Evolutionary conservation across 1,140 invertebrate species (phyloP).

Genomic region (Drepana arcuata): DNA sequence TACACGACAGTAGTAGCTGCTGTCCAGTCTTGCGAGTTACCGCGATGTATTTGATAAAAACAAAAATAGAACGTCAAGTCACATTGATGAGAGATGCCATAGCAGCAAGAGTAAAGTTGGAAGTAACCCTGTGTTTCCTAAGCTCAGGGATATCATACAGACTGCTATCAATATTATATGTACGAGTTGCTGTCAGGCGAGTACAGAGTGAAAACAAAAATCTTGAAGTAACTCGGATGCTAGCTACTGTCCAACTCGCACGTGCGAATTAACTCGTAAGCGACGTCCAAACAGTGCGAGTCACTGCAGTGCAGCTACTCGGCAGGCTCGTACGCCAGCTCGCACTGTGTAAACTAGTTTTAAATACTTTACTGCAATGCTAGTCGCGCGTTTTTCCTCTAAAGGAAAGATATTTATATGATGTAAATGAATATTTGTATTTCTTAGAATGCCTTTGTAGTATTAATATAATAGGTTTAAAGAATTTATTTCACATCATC

Average conservation of each 20-base stretch:
- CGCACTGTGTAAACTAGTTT: conserved; percentile 12
- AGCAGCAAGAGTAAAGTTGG: conserved; percentile 1
- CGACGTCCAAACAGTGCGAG: conserved; percentile 7
- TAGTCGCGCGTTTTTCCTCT: too few species aligned
- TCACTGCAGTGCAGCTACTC: conserved; percentile 8
- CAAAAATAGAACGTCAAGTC: conserved; percentile 1
- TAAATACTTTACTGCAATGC: too few species aligned
- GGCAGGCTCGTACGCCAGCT: conserved; percentile 10
- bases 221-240: conserved; percentile 13
- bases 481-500: too few species aligned
- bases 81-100: conserved; percentile 2
- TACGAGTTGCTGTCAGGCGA: conserved; percentile 6
- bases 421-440: too few species aligned
- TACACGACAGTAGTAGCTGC: conserved; percentile 1
- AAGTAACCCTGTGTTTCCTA: conserved; percentile 1
- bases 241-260: conserved; percentile 12
- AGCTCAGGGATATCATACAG: conserved; percentile 1
- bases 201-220: conserved; percentile 7
- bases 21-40: background rate
- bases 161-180: conserved; percentile 3
- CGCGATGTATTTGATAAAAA: conserved; percentile 2
- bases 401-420: too few species aligned
- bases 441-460: too few species aligned
- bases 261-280: conserved; percentile 12
- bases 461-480: too few species aligned